Conservation (phyloP, 1,140 invertebrate genomes). For the Paralvinella palmiformis region DNA sequence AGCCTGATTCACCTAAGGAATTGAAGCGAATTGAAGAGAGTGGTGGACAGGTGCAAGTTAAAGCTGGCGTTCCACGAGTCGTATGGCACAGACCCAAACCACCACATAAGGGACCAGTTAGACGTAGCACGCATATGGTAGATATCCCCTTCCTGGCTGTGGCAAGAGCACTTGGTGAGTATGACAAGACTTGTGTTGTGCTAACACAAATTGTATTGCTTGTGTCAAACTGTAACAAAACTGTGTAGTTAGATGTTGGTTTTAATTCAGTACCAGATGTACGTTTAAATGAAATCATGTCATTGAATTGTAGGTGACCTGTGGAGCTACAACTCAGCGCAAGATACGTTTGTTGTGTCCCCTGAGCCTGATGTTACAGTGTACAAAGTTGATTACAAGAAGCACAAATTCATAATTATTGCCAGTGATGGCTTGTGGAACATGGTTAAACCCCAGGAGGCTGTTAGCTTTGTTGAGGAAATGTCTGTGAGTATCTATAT, state of each 20-base stretch:
- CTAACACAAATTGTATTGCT: background rate
- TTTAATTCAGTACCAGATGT: background rate
- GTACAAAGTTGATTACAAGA: constrained; percentile 71
- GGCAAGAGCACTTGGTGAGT: constrained; percentile 75
- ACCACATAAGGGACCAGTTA: constrained; percentile 57
- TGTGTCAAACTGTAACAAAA: background rate
- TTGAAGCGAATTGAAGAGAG: constrained; percentile 71
- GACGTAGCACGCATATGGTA: constrained; percentile 62
- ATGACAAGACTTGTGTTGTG: constrained; percentile 19
- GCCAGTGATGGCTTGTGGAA: constrained; percentile 97
- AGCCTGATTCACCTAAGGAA: constrained; percentile 85
- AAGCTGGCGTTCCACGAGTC: constrained; percentile 88
- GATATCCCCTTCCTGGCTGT: constrained; percentile 95
- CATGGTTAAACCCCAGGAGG: constrained; percentile 75
- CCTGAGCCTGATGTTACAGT: constrained; percentile 93
- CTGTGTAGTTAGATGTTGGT: background rate
- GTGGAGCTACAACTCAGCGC: constrained; percentile 90
- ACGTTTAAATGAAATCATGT: background rate
- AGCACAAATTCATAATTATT: constrained; percentile 81
- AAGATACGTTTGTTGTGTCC: constrained; percentile 89
- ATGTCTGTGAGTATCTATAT: no score
- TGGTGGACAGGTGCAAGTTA: constrained; percentile 75
- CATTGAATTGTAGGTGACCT: constrained; percentile 65
- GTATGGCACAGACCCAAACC: constrained; percentile 87
- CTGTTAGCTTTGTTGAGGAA: no score